phyloP scores from a whole-genome alignment of 2,888 invertebrate genomes.

The Pyrocoelia pectoralis region DNA sequence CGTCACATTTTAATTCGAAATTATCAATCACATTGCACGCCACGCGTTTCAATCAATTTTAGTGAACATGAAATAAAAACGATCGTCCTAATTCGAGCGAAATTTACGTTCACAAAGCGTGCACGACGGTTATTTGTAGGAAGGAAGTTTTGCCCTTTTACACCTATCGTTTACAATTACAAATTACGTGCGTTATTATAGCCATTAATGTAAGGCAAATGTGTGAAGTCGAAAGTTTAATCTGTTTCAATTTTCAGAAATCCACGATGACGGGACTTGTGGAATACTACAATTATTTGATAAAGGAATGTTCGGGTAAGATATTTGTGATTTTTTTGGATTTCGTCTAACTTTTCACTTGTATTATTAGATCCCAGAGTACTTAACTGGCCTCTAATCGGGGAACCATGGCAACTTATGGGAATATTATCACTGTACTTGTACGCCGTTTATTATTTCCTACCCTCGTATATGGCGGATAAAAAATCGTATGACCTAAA shows the following conservation, averaged over 20 bases:
- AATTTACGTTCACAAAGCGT: too few relatives aligned
- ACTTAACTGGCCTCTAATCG: conserved; percentile 71
- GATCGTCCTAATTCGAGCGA: too few relatives aligned
- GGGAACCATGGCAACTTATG: conserved; percentile 63
- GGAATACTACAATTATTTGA: not conserved
- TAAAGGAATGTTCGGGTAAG: conserved; percentile 4
- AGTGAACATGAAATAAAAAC: too few relatives aligned
- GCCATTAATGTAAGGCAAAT: too few relatives aligned
- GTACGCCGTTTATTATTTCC: not conserved
- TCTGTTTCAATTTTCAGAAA: not conserved
- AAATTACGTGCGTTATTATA: too few relatives aligned
- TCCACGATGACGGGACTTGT: not conserved
- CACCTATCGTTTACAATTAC: too few relatives aligned
- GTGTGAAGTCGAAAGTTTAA: too few relatives aligned
- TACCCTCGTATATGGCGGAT: conserved; percentile 16
- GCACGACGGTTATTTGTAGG: too few relatives aligned
- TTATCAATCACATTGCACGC: too few relatives aligned
- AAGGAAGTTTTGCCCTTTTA: not conserved
- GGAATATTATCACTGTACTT: conserved; percentile 15
- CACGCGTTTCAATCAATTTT: too few relatives aligned
- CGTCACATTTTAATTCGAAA: too few relatives aligned
- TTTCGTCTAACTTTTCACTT: too few relatives aligned
- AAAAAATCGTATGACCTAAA: conserved; percentile 12
- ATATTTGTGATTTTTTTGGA: not conserved
- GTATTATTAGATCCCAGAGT: conserved; percentile 69